Percentiles rank a stretch among this genome's conserved stretches.
These are phyloP conservation scores for Hipposideros larvatus DNA, from an alignment of 2,797 vertebrate genomes.

Conservation along the genomic window DNA sequence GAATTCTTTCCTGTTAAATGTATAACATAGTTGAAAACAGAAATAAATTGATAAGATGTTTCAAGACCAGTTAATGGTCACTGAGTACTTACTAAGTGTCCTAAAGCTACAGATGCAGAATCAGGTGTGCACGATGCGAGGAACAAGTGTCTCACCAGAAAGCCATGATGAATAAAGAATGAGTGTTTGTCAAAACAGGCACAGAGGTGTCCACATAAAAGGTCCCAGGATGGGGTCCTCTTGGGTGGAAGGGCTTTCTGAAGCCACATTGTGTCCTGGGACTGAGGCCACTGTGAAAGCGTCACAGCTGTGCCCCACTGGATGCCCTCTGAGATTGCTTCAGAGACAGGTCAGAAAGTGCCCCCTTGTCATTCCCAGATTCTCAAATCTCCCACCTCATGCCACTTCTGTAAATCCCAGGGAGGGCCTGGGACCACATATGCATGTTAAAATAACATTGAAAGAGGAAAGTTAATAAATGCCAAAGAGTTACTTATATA, in stretches of 20 bases:
- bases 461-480: not conserved
- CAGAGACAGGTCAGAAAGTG: not conserved
- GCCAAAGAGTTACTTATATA: not conserved
- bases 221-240: not conserved
- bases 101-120: not conserved
- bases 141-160: not conserved
- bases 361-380: rapidly evolving
- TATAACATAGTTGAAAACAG: not conserved
- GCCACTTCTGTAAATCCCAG: not conserved
- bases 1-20: not conserved
- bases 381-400: not conserved
- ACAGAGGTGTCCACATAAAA: not conserved
- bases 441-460: not conserved
- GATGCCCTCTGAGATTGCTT: too few relatives aligned
- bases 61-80: not conserved
- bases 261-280: not conserved
- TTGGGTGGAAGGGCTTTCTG: not conserved
- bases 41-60: not conserved
- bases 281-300: rapidly evolving
- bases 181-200: not conserved
- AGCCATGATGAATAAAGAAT: not conserved
- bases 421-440: not conserved
- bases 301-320: rapidly evolving
- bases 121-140: not conserved
- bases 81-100: not conserved